Evolutionary conservation across 2,888 invertebrate genomes (phyloP).

Genomic region (Sylvicola cinctus): DNA sequence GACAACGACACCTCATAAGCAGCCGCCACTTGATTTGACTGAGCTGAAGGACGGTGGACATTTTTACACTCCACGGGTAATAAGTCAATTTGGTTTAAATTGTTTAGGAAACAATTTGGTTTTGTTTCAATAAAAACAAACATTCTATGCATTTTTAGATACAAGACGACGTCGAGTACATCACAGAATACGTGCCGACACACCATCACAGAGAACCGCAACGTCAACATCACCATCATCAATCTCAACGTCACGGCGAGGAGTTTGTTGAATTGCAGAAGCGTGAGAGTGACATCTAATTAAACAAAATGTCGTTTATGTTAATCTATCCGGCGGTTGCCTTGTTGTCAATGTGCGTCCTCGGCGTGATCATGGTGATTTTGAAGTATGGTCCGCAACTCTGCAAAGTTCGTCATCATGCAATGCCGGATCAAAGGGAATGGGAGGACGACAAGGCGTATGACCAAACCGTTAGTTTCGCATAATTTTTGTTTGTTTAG

Average conservation of each 20-base stretch:
- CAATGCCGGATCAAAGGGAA: slow-evolving; percentile 39
- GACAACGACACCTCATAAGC: slow-evolving; percentile 65
- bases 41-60: slow-evolving; percentile 43
- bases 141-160: too few relatives aligned
- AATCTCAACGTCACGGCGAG: slow-evolving; percentile 18
- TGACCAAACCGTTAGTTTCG: slow-evolving; percentile 40
- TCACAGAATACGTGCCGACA: too few relatives aligned
- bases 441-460: slow-evolving; percentile 42
- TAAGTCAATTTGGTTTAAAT: too few relatives aligned
- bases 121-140: neutral
- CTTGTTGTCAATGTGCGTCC: slow-evolving; percentile 47
- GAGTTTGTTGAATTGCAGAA: slow-evolving; percentile 44
- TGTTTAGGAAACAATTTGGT: too few relatives aligned
- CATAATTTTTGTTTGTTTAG: too few relatives aligned
- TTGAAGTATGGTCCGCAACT: slow-evolving; percentile 51
- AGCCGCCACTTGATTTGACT: slow-evolving; percentile 58
- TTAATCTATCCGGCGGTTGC: slow-evolving; percentile 61
- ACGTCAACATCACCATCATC: slow-evolving; percentile 10
- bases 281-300: slow-evolving; percentile 61
- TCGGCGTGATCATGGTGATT: slow-evolving; percentile 53
- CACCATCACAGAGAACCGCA: too few relatives aligned
- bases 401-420: slow-evolving; percentile 50
- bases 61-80: slow-evolving; percentile 21
- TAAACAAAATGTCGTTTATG: slow-evolving; percentile 38
- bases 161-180: too few relatives aligned